phyloP scores from a whole-genome alignment of 2,113 vertebrate genomes.

The Rhynchopsitta pachyrhyncha region DNA sequence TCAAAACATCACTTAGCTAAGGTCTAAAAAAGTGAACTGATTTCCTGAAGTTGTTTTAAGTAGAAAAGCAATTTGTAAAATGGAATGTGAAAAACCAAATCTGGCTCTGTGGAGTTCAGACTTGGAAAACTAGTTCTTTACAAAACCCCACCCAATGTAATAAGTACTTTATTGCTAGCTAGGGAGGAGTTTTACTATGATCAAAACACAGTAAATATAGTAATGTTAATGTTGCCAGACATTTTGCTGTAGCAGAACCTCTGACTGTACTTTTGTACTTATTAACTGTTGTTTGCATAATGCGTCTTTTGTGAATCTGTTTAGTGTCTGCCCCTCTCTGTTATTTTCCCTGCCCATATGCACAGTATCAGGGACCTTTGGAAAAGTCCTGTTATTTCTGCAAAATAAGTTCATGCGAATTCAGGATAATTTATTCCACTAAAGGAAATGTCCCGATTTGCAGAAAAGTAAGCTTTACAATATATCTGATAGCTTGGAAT shows the following conservation, averaged over 20 bases:
- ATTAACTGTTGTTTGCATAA: neutral
- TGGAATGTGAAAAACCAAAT: neutral
- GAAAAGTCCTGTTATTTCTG: slow-evolving; percentile 25
- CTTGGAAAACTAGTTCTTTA: neutral
- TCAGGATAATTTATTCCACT: slow-evolving; percentile 12
- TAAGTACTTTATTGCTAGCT: neutral
- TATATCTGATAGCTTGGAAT: neutral
- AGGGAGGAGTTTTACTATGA: neutral
- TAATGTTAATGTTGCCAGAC: neutral
- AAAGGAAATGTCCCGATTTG: neutral
- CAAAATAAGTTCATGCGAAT: slow-evolving; percentile 41
- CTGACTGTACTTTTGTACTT: neutral
- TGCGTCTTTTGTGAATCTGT: neutral
- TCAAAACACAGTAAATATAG: neutral
- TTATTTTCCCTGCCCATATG: neutral
- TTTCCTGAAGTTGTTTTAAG: neutral
- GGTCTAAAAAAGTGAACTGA: neutral
- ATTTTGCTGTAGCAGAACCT: neutral
- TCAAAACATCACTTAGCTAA: neutral
- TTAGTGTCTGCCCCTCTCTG: neutral
- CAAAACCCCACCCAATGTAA: neutral
- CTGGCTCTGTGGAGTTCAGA: accelerated
- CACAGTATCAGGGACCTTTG: slow-evolving; percentile 32
- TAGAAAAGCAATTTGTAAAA: neutral
- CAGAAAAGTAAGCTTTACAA: neutral